Conservation (phyloP, 2,888 invertebrate species). For the Zhengitettix transpicula region DNA sequence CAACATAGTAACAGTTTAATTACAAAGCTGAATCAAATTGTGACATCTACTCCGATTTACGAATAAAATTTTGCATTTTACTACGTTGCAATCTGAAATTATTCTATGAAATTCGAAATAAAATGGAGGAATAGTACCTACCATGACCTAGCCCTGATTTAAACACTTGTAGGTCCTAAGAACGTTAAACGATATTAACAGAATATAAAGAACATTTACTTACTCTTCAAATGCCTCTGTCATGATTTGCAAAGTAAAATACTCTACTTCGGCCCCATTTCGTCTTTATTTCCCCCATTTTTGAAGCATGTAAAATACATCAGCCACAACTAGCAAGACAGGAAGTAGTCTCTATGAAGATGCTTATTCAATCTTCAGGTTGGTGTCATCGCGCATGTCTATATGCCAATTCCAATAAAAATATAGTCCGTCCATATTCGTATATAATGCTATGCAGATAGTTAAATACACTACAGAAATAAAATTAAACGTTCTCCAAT, state of each 20-base stretch:
- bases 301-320: slow-evolving; percentile 41
- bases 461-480: neutral
- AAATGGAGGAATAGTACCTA: neutral
- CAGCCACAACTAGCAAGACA: slow-evolving; percentile 15
- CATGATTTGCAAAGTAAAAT: slow-evolving; percentile 73
- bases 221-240: slow-evolving; percentile 84
- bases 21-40: too few species aligned
- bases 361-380: slow-evolving; percentile 12
- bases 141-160: neutral
- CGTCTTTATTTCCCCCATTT: slow-evolving; percentile 70
- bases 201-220: slow-evolving; percentile 28
- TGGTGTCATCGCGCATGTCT: slow-evolving; percentile 12
- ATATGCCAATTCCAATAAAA: slow-evolving; percentile 8
- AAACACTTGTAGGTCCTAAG: neutral
- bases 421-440: slow-evolving; percentile 8
- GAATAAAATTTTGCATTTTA: too few species aligned
- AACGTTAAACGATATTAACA: neutral
- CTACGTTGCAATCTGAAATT: too few species aligned
- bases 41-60: too few species aligned
- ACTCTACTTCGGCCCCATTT: slow-evolving; percentile 69
- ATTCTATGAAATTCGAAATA: too few species aligned
- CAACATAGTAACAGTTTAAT: too few species aligned
- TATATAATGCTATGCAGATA: neutral
- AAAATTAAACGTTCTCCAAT: too few species aligned
- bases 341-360: slow-evolving; percentile 14